Evolutionary conservation across 2,113 vertebrate genomes (phyloP).

Genomic region (Alligator mississippiensis): DNA sequence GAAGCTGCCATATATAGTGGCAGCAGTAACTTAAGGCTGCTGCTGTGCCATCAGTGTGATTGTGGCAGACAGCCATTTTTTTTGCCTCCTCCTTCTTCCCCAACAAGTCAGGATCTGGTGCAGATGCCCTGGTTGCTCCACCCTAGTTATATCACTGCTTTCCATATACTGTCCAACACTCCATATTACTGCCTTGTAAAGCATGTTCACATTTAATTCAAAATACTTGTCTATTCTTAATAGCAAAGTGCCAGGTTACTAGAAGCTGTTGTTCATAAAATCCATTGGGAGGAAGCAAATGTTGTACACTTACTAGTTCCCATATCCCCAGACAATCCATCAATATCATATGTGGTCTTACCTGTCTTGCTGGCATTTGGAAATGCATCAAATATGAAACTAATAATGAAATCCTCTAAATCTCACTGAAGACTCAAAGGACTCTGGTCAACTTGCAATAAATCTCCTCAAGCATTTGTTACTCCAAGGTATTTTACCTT

Average conservation of each 20-base stretch:
- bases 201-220: neutral
- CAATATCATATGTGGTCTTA: conserved; percentile 3
- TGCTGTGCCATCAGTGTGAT: too few relatives aligned
- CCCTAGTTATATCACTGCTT: neutral
- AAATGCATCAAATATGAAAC: conserved; percentile 47
- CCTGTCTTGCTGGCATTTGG: neutral
- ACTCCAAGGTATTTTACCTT: conserved; percentile 16
- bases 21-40: too few relatives aligned
- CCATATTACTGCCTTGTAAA: neutral
- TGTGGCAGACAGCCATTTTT: too few relatives aligned
- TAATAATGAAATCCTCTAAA: conserved; percentile 22
- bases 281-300: fast-evolving
- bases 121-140: too few relatives aligned
- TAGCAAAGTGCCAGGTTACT: fast-evolving
- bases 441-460: neutral
- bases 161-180: neutral
- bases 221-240: neutral
- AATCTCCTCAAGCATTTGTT: conserved; percentile 26
- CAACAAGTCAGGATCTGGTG: too few relatives aligned
- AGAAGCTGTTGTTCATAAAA: neutral
- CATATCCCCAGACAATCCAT: neutral
- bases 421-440: neutral
- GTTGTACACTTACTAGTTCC: neutral
- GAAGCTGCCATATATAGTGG: too few relatives aligned
- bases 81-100: too few relatives aligned